Conservation (phyloP, 2,888 invertebrate genomes). For the Drosophila histrio region DNA sequence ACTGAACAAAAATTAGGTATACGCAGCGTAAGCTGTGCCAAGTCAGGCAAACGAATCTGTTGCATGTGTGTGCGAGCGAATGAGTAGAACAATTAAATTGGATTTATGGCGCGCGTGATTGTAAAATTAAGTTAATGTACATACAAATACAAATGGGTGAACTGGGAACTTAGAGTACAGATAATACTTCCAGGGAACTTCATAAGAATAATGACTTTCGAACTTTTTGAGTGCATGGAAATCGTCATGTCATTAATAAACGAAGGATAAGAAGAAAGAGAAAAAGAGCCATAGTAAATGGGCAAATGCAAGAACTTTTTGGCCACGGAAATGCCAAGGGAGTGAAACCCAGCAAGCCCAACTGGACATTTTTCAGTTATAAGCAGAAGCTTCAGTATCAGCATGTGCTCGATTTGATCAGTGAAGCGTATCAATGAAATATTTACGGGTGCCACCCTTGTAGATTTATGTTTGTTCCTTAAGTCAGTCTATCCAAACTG, state of each 20-base stretch:
- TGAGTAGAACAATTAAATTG: slow-evolving; percentile 73
- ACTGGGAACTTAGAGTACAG: neutral
- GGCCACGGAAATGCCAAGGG: slow-evolving; percentile 67
- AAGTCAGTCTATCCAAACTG: slow-evolving; percentile 13
- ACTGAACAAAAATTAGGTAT: slow-evolving; percentile 68
- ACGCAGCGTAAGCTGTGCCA: slow-evolving; percentile 48
- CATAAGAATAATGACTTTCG: slow-evolving; percentile 63
- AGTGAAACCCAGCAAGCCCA: slow-evolving; percentile 51
- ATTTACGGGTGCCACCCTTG: slow-evolving; percentile 62
- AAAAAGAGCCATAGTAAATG: neutral
- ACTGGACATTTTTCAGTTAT: slow-evolving; percentile 50
- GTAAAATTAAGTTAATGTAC: slow-evolving; percentile 75
- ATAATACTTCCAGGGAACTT: neutral
- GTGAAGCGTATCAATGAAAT: slow-evolving; percentile 65
- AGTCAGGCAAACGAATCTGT: slow-evolving; percentile 27
- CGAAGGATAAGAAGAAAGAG: slow-evolving; percentile 4
- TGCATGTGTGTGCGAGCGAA: slow-evolving; percentile 26
- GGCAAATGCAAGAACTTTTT: slow-evolving; percentile 40
- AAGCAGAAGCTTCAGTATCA: slow-evolving; percentile 18
- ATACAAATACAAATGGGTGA: slow-evolving; percentile 58
- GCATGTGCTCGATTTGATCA: slow-evolving; percentile 28
- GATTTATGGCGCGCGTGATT: slow-evolving; percentile 78
- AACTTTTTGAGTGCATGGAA: slow-evolving; percentile 61
- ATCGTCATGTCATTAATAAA: slow-evolving; percentile 81
- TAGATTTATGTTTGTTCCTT: slow-evolving; percentile 62